Evolutionary conservation across 1,140 invertebrate species (phyloP), one percentile per base, ranked within the genome.

Genomic region (Drosophila elegans): DNA sequence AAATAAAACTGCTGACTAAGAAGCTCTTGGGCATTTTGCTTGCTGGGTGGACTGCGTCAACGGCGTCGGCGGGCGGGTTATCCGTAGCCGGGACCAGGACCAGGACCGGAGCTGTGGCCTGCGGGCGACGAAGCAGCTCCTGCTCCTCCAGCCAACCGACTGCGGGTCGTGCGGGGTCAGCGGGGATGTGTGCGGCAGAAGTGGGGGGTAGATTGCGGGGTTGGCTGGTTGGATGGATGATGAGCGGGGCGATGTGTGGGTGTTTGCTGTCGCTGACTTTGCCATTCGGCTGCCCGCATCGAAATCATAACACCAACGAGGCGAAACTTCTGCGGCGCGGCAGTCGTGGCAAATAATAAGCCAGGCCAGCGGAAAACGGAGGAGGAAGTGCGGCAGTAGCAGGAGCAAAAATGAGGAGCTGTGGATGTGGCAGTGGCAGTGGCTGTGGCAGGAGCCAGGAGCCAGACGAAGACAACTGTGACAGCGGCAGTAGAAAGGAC

Each of bases 241-340:
- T 32, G 29, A 32, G 29, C 7, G 48, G 39, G 57, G 63, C 16
- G 49, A 41, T 41, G 29, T 45, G 59, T 56, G 59, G 38, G 55
- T 52, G 67, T 66, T 74, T 73, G 82, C 66, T 64, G 79, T 86
- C 75, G 83, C 73, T 76, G 73, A 76, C 73, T 76, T 76, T 88
- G 83, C 84, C 84, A 82, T 89, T 83, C 79, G 83, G 71, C 79
- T 88, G 81, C 84, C 83, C 83, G 85, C 84, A 88, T 88, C 74
- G 83, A 88, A 88, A 88, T 88, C 83, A 88, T 88, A 88, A 88
- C 83, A 88, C 83, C 84, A 88, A 88, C 83, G 83, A 88, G 80
- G 84, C 83, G 80, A 88, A 88, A 88, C 84, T 89, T 86, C 66
- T 88, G 79, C 79, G 83, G 66, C 83, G 53, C 79, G 44, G 83